Evolutionary conservation across 2,797 vertebrate genomes (phyloP).

Genomic region (Oryzias sinensis): DNA sequence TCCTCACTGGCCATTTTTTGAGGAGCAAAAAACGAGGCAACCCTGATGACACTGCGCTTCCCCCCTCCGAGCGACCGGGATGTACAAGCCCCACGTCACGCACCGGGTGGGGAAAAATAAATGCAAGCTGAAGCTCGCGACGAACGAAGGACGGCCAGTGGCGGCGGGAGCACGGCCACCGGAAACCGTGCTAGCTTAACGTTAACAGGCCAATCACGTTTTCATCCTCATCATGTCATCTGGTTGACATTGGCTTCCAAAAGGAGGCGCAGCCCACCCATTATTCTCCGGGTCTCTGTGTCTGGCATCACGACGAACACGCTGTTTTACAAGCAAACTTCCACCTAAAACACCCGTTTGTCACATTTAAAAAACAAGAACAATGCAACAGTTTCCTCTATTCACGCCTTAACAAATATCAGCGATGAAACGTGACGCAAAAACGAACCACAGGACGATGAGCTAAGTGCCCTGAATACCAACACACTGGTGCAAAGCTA

Average conservation of each 20-base stretch:
- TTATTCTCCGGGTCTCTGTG: constrained; percentile 6
- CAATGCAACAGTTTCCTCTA: too few relatives aligned
- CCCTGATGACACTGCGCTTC: constrained; percentile 64
- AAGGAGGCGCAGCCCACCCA: constrained; percentile 11
- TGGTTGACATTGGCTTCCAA: constrained; percentile 9
- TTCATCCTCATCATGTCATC: neutral
- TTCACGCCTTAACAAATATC: too few relatives aligned
- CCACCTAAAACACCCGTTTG: too few relatives aligned
- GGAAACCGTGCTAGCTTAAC: constrained; percentile 1
- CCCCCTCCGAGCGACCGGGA: constrained; percentile 24
- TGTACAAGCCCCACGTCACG: constrained; percentile 14
- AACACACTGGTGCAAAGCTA: too few relatives aligned
- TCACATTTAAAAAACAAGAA: too few relatives aligned
- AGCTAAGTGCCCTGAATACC: too few relatives aligned
- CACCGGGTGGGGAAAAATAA: constrained; percentile 3
- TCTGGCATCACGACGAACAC: fast-evolving
- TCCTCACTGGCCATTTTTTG: constrained; percentile 73
- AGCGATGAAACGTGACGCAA: too few relatives aligned
- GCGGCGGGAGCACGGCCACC: neutral
- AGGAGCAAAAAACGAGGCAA: constrained; percentile 45
- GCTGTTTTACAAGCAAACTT: too few relatives aligned
- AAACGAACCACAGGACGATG: too few relatives aligned
- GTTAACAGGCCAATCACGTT: constrained; percentile 32
- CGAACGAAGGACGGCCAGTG: neutral
- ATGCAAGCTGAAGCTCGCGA: neutral